phyloP scores from a whole-genome alignment of 2,797 vertebrate genomes.

The Hapalemur alaotrensis region DNA sequence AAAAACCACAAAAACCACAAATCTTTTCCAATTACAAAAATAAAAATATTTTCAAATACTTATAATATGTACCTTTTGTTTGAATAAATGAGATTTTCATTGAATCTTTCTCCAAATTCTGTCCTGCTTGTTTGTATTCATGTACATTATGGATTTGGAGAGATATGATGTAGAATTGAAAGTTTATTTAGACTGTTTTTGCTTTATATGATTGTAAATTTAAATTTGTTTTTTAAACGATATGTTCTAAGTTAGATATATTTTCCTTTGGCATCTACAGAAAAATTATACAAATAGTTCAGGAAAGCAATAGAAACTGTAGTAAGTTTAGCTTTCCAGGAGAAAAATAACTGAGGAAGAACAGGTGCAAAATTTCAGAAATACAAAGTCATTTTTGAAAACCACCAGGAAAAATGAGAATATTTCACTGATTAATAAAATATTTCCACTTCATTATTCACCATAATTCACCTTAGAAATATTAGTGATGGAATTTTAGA shows the following conservation, averaged over 20 bases:
- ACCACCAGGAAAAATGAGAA: slow-evolving; percentile 1
- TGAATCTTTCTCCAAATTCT: not conserved
- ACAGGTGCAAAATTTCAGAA: not conserved
- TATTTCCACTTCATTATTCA: slow-evolving; percentile 23
- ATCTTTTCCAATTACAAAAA: too few species aligned
- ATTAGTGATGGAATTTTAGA: not conserved
- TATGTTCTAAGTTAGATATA: slow-evolving; percentile 14
- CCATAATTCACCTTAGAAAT: slow-evolving; percentile 27
- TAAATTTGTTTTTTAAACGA: not conserved
- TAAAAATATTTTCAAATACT: not conserved
- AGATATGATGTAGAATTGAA: not conserved
- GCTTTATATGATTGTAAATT: not conserved
- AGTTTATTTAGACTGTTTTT: not conserved
- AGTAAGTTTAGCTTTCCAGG: not conserved
- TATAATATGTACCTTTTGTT: not conserved
- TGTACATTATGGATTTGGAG: not conserved
- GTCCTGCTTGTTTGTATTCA: not conserved
- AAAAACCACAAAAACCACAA: too few species aligned
- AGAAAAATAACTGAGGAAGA: not conserved
- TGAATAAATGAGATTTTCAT: slow-evolving; percentile 14
- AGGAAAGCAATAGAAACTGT: not conserved
- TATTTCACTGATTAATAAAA: slow-evolving; percentile 45
- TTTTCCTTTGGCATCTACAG: not conserved
- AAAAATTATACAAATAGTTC: not conserved
- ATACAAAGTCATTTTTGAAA: slow-evolving; percentile 5